Conservation (phyloP, 1,140 invertebrate genomes). For the Solenopsis fugax region DNA sequence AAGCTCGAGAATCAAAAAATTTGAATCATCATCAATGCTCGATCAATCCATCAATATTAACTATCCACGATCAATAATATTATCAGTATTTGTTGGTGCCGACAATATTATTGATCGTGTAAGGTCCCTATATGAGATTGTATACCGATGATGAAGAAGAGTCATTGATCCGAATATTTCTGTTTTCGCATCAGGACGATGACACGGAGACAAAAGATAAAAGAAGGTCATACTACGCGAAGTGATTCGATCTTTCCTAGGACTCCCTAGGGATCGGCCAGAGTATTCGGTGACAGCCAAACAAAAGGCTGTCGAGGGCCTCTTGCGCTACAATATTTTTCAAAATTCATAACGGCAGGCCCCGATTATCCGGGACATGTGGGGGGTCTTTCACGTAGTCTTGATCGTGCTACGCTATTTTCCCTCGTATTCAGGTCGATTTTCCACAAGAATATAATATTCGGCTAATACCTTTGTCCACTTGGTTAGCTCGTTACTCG, state of each 20-base stretch:
- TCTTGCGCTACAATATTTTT: conserved; percentile 77
- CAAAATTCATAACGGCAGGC: conserved; percentile 76
- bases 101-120: too few relatives aligned
- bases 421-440: conserved; percentile 43
- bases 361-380: conserved; percentile 71
- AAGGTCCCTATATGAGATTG: neutral
- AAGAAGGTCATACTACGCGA: conserved; percentile 22
- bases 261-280: conserved; percentile 49
- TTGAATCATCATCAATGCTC: too few relatives aligned
- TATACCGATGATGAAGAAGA: neutral
- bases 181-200: conserved; percentile 28
- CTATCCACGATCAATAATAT: too few relatives aligned
- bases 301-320: conserved; percentile 75
- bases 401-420: conserved; percentile 42
- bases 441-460: conserved; percentile 57
- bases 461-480: conserved; percentile 77
- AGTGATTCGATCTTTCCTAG: conserved; percentile 56
- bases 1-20: too few relatives aligned
- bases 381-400: conserved; percentile 59
- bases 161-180: conserved; percentile 12
- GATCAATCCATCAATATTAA: too few relatives aligned
- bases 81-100: too few relatives aligned
- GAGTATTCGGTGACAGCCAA: conserved; percentile 77
- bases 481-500: conserved; percentile 60
- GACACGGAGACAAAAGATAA: conserved; percentile 55